These are phyloP conservation scores for Drosophila rufa DNA, from an alignment of 1,140 invertebrate species.

Conservation along the genomic window DNA sequence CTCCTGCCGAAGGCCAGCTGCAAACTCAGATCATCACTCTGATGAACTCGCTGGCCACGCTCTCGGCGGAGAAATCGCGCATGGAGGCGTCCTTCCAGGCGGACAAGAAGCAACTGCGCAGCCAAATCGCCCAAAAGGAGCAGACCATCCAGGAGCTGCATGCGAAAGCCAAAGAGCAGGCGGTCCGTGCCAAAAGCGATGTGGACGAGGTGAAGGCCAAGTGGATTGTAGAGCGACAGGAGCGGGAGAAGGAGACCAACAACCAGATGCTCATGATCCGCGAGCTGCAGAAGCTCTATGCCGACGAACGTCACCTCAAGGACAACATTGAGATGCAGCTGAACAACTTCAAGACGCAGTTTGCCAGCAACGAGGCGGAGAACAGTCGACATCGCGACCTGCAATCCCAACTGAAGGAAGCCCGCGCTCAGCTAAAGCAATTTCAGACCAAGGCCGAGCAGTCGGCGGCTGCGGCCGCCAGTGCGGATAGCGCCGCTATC, in stretches of 20 bases:
- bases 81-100: slow-evolving; percentile 93
- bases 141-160: slow-evolving; percentile 88
- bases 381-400: slow-evolving; percentile 85
- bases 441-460: slow-evolving; percentile 84
- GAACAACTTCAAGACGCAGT: slow-evolving; percentile 86
- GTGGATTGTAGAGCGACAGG: slow-evolving; percentile 90
- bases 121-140: slow-evolving; percentile 90
- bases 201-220: slow-evolving; percentile 90
- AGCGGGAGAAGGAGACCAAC: slow-evolving; percentile 91
- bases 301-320: slow-evolving; percentile 87
- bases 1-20: slow-evolving; percentile 74
- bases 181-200: slow-evolving; percentile 87
- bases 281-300: slow-evolving; percentile 89
- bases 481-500: slow-evolving; percentile 86
- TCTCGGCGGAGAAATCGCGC: slow-evolving; percentile 92
- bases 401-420: slow-evolving; percentile 88
- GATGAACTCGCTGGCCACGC: slow-evolving; percentile 91
- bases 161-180: slow-evolving; percentile 87
- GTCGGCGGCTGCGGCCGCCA: slow-evolving; percentile 21
- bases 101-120: slow-evolving; percentile 91
- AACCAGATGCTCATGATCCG: slow-evolving; percentile 90
- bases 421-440: slow-evolving; percentile 88
- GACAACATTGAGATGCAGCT: slow-evolving; percentile 88
- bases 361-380: slow-evolving; percentile 73
- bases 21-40: slow-evolving; percentile 87